Evolutionary conservation across 1,140 invertebrate genomes (phyloP).

Genomic region (Drosophila parvula): DNA sequence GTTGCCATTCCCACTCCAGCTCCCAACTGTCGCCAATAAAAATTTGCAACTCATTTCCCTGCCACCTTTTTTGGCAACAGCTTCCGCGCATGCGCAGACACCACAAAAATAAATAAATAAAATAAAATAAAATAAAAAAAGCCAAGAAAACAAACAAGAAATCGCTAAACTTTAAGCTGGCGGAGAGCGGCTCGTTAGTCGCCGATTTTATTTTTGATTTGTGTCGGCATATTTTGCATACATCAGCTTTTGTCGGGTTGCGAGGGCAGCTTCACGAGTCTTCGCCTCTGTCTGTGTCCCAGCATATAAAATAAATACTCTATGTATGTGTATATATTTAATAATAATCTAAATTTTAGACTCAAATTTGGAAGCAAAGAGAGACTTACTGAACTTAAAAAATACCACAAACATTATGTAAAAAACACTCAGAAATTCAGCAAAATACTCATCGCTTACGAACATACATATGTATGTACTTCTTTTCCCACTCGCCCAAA

Average conservation of each 20-base stretch:
- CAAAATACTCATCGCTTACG: too few relatives aligned
- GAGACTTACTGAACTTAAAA: too few relatives aligned
- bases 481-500: not conserved
- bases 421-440: too few relatives aligned
- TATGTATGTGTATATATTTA: not conserved
- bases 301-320: too few relatives aligned
- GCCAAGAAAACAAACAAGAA: not conserved
- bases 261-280: constrained; percentile 27
- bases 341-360: too few relatives aligned
- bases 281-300: not conserved
- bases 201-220: constrained; percentile 78
- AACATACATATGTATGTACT: too few relatives aligned
- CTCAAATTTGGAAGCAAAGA: not conserved
- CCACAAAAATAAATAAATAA: not conserved
- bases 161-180: constrained; percentile 10
- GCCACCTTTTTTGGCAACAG: constrained; percentile 18
- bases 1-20: constrained; percentile 14
- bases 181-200: constrained; percentile 42
- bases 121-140: constrained; percentile 2
- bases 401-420: too few relatives aligned
- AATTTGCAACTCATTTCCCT: constrained; percentile 68
- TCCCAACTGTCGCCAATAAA: constrained; percentile 71
- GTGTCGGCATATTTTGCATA: constrained; percentile 80
- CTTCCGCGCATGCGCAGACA: constrained; percentile 72
- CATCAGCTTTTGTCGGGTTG: constrained; percentile 37